phyloP scores from a whole-genome alignment of 2,888 invertebrate genomes.

The Ichneumoninae sp. region DNA sequence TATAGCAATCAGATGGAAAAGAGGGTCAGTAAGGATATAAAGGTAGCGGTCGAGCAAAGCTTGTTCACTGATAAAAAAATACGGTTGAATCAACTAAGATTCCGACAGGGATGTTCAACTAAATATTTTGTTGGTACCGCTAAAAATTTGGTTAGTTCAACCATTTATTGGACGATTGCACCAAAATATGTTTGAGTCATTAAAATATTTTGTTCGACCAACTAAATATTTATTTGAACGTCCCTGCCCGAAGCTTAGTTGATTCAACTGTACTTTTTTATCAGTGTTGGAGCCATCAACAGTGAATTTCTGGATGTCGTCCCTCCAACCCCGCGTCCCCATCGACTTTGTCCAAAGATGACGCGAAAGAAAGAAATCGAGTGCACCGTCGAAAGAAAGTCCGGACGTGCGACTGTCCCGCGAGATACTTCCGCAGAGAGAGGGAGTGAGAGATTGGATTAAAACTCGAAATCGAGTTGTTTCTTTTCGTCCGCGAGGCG shows the following conservation, averaged over 20 bases:
- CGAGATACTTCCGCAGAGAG: conserved; percentile 31
- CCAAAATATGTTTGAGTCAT: too few relatives aligned
- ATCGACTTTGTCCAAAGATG: conserved; percentile 21
- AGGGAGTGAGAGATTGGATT: conserved; percentile 76
- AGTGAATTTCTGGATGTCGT: conserved; percentile 7
- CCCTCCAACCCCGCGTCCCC: background rate
- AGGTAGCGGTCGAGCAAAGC: conserved; percentile 19
- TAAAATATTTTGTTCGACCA: too few relatives aligned
- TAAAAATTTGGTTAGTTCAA: too few relatives aligned
- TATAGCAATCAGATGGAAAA: background rate
- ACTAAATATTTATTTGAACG: too few relatives aligned
- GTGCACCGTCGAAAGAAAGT: conserved; percentile 35
- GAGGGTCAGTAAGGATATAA: background rate
- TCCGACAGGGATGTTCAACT: too few relatives aligned
- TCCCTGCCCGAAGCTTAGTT: too few relatives aligned
- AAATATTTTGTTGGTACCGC: too few relatives aligned
- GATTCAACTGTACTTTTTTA: too few relatives aligned
- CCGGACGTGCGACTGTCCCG: conserved; percentile 43
- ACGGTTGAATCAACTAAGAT: too few relatives aligned
- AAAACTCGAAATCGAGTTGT: conserved; percentile 81
- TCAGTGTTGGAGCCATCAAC: conserved; percentile 48
- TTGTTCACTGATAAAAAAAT: background rate
- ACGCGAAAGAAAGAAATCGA: conserved; percentile 46
- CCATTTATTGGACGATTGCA: too few relatives aligned
- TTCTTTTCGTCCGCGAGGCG: conserved; percentile 66